These are phyloP conservation scores for Taxidea taxus DNA, from an alignment of 2,113 vertebrate genomes.

Conservation along the genomic window DNA sequence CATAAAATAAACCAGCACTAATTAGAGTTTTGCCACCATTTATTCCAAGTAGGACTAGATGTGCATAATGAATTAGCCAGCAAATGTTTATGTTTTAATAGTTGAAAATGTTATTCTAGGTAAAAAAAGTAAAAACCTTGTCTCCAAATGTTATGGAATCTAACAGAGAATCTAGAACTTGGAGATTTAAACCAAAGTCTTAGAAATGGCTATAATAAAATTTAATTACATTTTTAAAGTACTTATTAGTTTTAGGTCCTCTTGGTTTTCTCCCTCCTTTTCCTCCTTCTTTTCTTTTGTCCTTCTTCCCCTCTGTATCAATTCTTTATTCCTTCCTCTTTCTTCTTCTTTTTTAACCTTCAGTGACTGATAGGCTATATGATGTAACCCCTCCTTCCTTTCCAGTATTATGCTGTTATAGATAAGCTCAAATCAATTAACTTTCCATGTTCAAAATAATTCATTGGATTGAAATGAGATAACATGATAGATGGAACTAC, in stretches of 20 bases:
- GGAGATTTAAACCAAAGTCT: neutral
- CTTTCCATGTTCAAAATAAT: neutral
- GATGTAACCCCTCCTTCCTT: accelerated
- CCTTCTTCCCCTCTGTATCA: neutral
- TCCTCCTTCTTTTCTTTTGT: too few species aligned
- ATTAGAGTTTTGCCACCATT: neutral
- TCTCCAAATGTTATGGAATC: neutral
- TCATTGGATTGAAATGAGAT: neutral
- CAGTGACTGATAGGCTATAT: neutral
- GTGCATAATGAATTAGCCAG: neutral
- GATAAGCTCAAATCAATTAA: neutral
- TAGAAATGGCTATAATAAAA: neutral
- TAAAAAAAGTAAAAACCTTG: neutral
- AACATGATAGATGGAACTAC: neutral
- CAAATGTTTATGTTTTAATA: neutral
- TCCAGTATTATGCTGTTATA: neutral
- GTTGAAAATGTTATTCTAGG: neutral
- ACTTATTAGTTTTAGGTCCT: neutral
- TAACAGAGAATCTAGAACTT: neutral
- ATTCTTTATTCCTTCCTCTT: neutral
- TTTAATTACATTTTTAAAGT: neutral
- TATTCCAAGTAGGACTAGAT: neutral
- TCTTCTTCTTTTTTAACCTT: neutral
- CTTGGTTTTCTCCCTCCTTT: neutral
- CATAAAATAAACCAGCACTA: neutral